Evolutionary conservation across 2,888 invertebrate genomes (phyloP), one percentile per base, ranked within the genome.

Genomic region (Eupelmus urozonus): DNA sequence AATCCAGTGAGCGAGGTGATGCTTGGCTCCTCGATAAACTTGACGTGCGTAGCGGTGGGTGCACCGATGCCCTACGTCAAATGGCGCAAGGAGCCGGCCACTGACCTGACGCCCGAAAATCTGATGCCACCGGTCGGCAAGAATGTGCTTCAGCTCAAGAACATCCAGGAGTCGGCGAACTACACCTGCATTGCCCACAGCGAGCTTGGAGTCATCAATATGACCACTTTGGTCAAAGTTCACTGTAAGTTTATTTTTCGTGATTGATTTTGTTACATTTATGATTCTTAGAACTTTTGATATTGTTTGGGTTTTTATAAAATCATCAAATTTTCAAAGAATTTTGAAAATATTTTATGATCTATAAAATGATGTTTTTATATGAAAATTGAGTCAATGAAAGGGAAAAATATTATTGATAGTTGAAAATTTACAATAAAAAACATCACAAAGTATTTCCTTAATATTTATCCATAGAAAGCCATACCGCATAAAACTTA

Each of bases 1-100:
- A 95, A 96, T 55, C 92, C 94, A 13, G 91, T 94, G 67, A 95
- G 94, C 82, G 97, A 98, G 88, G 98, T 99, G 70, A 96, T 96
- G 93, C 92, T 98, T 66, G 98, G 98, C 16, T 95, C 96, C 0
- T 95, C 95, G 87, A 92, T 98, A 83, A 98, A 97, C 89, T 91
- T 99, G 82, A 97, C 97, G 76, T 99, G 99, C 90, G 97, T 98
- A 73, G 99, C 99, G 11, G 96, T 97, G 40, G 99, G 99, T 23
- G 97, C 98, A 0, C 99, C 99, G 5, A 98, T 99, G 98, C 99
- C 99, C 0, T 95, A 94, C 85, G 98, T 99, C 72, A 97, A 97
- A 90, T 97, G 97, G 97, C 93, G 95, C 83, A 95, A 96, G 91
- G 96, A 94, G 70, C 92, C 94, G 42, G 93, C 93, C 11, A 94